phyloP scores from a whole-genome alignment of 2,113 vertebrate species.

The Egretta garzetta region DNA sequence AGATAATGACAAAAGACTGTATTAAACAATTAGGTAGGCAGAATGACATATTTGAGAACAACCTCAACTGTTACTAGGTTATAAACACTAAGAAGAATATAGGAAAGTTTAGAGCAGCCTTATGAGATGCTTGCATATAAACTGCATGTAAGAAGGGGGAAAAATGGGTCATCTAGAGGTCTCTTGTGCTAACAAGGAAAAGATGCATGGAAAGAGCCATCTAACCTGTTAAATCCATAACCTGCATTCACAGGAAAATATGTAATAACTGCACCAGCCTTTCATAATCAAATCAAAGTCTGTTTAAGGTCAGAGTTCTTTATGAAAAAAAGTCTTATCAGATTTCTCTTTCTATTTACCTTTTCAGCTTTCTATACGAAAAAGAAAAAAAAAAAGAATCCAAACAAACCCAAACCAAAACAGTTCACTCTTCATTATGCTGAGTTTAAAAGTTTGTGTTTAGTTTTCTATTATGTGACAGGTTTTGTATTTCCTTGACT shows the following conservation, averaged over 20 bases:
- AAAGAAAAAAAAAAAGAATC: not conserved
- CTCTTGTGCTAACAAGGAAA: not conserved
- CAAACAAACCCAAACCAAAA: fast-evolving
- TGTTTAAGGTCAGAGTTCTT: not conserved
- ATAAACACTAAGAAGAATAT: not conserved
- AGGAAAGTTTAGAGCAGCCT: not conserved
- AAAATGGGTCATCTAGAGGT: not conserved
- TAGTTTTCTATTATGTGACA: not conserved
- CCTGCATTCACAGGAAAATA: not conserved
- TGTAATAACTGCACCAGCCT: not conserved
- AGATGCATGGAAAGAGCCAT: not conserved
- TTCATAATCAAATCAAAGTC: not conserved
- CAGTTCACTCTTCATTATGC: not conserved
- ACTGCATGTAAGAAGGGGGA: not conserved
- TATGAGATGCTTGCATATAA: not conserved
- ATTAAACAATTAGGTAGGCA: constrained; percentile 19
- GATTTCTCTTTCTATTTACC: not conserved
- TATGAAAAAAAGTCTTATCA: not conserved
- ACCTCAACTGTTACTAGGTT: not conserved
- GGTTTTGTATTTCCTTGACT: not conserved
- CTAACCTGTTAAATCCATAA: not conserved
- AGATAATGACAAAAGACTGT: constrained; percentile 24
- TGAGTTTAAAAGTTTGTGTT: not conserved
- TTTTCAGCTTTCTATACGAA: not conserved
- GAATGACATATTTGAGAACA: constrained; percentile 7